Evolutionary conservation across 1,140 invertebrate genomes (phyloP), one percentile per base, ranked within the genome.

Genomic region (Lasioglossum albipes): DNA sequence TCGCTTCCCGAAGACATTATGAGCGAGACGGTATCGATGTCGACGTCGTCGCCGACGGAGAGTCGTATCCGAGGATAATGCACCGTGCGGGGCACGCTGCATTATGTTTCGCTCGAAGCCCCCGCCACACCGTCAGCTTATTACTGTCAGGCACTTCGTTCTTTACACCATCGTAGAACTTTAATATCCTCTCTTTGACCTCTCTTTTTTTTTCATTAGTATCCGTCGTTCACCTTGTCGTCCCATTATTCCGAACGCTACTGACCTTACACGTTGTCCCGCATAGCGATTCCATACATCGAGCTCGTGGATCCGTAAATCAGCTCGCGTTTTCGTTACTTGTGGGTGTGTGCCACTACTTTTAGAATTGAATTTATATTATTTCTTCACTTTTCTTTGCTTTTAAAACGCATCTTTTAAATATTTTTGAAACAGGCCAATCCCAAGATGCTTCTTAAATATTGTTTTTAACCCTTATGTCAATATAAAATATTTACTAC

Each of bases 121-220:
- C 22, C 52, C 62, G 70, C 31, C 75, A 27, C 36, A 5, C 36
- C 2, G 36, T 82, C 66, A 12, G 27, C 71, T 78, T 78, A 88
- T 88, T 78, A 78, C 81, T 67, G 59, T 82, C 85, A 75, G 79
- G 3, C 87, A 73, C 80, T 78, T 82, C 77, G 74, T 86, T 81
- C 84, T 84, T 88, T 82, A 85, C 77, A 89, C 84, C 84, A 89
- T 89, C 75, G 84, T 89, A 89, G 88, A 89, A 91, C 75, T 89
- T 89, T 87, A 83, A 52, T 76, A 75, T 67, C 72, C 59, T 59
- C 42, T 13, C 52, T 16, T 36, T 36, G 36, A 36, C 36, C 52
- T 4, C 52, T 18, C 18, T 20, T 6, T 78, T 75, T 89, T 79
- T 66, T 85, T 18, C 27, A 4, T 5, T 12, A 6, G 7, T n/a